phyloP scores from a whole-genome alignment of 2,888 invertebrate species.

The Phrixothrix hirtus region DNA sequence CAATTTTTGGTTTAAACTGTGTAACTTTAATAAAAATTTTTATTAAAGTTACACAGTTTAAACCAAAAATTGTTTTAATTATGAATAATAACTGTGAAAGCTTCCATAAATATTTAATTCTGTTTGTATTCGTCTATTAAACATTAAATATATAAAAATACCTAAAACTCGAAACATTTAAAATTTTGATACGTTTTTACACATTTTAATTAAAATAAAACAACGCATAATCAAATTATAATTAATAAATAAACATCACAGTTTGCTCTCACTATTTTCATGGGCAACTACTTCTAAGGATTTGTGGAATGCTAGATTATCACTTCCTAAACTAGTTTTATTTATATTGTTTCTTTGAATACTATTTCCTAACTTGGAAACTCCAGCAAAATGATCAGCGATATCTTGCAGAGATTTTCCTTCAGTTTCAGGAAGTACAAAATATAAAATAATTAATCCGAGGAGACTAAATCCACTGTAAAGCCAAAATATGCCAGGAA shows the following conservation, averaged over 20 bases:
- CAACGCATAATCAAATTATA: too few relatives aligned
- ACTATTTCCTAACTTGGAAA: constrained; percentile 58
- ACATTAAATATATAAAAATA: too few relatives aligned
- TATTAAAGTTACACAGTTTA: too few relatives aligned
- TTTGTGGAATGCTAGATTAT: constrained; percentile 24
- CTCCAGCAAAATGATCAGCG: constrained; percentile 69
- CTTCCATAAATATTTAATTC: too few relatives aligned
- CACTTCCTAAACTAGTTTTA: constrained; percentile 21
- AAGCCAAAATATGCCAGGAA: constrained; percentile 74
- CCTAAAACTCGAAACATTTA: too few relatives aligned
- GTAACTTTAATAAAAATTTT: too few relatives aligned
- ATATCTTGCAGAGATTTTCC: constrained; percentile 74
- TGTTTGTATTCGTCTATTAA: too few relatives aligned
- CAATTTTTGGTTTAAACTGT: too few relatives aligned
- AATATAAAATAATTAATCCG: constrained; percentile 69
- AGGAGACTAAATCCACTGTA: constrained; percentile 66
- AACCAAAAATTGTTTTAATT: too few relatives aligned
- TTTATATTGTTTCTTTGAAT: constrained; percentile 48
- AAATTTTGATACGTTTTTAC: too few relatives aligned
- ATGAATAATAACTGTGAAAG: too few relatives aligned
- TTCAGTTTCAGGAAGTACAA: constrained; percentile 80
- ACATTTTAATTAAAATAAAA: too few relatives aligned
- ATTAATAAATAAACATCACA: constrained; percentile 15
- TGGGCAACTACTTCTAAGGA: not conserved
- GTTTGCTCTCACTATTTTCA: constrained; percentile 9